A percentile compares a stretch with the other conserved stretches of the same genome.
Conservation (phyloP, 2,113 vertebrate genomes). For the Callaeas wilsoni region DNA sequence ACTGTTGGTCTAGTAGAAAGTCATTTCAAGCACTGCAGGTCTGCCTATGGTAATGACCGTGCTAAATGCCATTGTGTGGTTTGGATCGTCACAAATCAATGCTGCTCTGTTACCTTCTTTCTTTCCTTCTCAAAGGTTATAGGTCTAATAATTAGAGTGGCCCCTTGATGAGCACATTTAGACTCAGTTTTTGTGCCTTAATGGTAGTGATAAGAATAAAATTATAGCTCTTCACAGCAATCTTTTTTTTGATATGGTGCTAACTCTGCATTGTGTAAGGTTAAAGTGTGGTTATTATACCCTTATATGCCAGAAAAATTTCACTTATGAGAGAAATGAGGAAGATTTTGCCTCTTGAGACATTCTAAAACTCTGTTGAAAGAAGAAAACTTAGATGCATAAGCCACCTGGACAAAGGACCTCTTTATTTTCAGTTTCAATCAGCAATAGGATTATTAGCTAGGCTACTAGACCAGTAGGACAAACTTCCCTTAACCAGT, state of each 20-base stretch:
- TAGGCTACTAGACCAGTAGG: background rate
- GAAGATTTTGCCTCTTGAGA: background rate
- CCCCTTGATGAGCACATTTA: background rate
- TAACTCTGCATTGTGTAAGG: background rate
- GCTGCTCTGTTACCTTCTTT: background rate
- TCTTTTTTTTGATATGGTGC: background rate
- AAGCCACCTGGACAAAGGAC: background rate
- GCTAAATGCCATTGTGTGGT: background rate
- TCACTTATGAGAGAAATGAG: background rate
- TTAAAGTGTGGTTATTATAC: background rate
- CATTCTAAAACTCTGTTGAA: background rate
- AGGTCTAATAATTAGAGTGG: background rate
- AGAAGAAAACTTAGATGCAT: background rate
- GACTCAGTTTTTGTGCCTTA: background rate
- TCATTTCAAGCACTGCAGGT: background rate
- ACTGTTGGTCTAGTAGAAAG: background rate
- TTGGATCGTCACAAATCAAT: slow-evolving; percentile 9
- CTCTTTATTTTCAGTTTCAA: background rate
- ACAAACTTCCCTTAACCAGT: background rate
- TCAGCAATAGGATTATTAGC: background rate
- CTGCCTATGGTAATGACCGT: background rate
- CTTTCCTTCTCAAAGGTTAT: slow-evolving; percentile 13
- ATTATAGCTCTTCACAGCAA: background rate
- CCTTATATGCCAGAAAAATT: background rate
- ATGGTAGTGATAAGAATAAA: background rate